These are phyloP conservation scores for Tringa solitaria DNA, from an alignment of 2,113 vertebrate genomes.

Conservation along the genomic window DNA sequence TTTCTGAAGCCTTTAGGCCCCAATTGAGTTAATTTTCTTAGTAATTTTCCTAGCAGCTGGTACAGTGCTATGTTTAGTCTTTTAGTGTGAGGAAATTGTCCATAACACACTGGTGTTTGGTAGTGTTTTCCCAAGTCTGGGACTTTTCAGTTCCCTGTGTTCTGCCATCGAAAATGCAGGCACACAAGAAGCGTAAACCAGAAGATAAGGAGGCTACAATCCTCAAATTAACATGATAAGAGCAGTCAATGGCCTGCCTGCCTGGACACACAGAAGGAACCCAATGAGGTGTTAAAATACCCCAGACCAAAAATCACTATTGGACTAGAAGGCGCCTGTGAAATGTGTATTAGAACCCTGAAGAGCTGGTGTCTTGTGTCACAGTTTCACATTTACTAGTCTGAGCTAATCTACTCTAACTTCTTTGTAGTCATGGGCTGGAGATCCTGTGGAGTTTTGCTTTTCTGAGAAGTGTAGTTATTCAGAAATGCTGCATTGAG, in stretches of 20 bases:
- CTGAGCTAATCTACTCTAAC: background rate
- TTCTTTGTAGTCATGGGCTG: rapidly evolving
- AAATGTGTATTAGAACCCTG: background rate
- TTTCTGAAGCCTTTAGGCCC: background rate
- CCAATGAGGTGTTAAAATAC: background rate
- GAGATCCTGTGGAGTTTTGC: background rate
- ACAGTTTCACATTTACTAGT: background rate
- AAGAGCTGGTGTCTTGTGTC: background rate
- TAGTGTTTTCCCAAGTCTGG: background rate
- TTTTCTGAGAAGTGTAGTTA: background rate
- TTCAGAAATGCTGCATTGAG: background rate
- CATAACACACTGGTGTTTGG: background rate
- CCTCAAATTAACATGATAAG: background rate
- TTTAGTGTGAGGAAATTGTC: background rate
- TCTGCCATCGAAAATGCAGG: background rate
- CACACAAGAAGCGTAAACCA: background rate
- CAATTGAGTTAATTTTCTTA: background rate
- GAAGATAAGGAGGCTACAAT: background rate
- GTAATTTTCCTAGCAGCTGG: background rate
- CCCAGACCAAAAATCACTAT: background rate
- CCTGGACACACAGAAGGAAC: background rate
- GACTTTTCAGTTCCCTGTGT: background rate
- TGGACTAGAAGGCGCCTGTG: background rate
- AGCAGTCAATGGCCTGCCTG: background rate
- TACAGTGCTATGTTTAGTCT: background rate